Evolutionary conservation across 2,113 vertebrate genomes (phyloP).

Genomic region (Petromus typicus): DNA sequence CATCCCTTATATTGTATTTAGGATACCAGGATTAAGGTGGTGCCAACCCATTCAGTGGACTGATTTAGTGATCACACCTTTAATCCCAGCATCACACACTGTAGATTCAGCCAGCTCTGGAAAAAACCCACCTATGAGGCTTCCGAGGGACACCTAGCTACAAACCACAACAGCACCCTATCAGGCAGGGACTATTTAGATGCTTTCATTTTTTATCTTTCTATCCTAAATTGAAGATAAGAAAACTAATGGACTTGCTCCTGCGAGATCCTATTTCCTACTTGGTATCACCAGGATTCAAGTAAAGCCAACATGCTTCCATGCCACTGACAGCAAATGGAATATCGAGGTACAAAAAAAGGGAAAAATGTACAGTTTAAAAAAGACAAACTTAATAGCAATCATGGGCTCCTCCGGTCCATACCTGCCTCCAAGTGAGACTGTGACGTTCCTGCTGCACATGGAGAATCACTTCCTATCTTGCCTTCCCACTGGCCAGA

Average conservation of each 20-base stretch:
- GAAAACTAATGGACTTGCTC: background rate
- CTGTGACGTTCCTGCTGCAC: background rate
- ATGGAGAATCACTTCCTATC: background rate
- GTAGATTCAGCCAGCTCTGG: no score
- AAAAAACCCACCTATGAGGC: no score
- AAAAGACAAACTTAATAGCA: background rate
- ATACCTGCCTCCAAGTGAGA: background rate
- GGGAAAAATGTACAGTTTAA: background rate
- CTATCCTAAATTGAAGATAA: background rate
- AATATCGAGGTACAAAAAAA: background rate
- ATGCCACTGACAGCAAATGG: background rate
- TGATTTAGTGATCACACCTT: no score
- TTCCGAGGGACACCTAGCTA: no score
- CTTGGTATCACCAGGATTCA: background rate
- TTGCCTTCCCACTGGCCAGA: background rate
- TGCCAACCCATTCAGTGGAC: no score
- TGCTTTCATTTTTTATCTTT: background rate
- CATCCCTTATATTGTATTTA: no score
- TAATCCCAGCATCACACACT: no score
- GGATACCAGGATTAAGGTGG: no score
- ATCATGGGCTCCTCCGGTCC: background rate
- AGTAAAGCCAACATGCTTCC: background rate
- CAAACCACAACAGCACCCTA: background rate
- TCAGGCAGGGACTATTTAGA: background rate
- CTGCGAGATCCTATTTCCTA: conserved; percentile 17